These are phyloP conservation scores for Dexiosoma caninum DNA, from an alignment of 2,888 invertebrate genomes.

Conservation along the genomic window DNA sequence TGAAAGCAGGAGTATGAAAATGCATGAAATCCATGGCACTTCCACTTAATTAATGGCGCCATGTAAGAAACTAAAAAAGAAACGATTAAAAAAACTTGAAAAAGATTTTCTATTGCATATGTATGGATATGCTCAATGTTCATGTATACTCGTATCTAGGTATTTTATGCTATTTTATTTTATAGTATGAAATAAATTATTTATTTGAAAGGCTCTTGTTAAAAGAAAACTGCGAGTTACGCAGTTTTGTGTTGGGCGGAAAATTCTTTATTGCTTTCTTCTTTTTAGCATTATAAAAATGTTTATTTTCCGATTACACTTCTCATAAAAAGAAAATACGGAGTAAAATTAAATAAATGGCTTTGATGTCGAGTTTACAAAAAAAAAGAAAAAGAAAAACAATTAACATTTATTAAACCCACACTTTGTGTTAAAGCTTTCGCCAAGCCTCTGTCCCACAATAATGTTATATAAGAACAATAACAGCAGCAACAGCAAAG, in stretches of 20 bases:
- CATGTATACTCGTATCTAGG: no score
- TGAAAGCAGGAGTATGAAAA: no score
- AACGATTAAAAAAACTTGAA: no score
- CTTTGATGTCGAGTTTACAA: slow-evolving; percentile 28
- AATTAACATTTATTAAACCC: slow-evolving; percentile 26
- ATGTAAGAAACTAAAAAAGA: no score
- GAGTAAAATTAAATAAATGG: slow-evolving; percentile 29
- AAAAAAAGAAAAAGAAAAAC: not conserved
- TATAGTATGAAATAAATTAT: no score
- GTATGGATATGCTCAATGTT: no score
- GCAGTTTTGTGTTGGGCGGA: not conserved
- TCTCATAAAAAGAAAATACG: not conserved
- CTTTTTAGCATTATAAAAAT: not conserved
- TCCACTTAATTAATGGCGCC: no score
- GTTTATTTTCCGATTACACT: not conserved
- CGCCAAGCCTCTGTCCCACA: slow-evolving; percentile 30
- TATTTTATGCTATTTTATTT: no score
- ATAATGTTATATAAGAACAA: slow-evolving; percentile 12
- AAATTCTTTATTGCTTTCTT: not conserved
- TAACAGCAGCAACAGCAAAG: not conserved
- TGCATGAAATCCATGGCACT: no score
- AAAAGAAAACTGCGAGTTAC: no score
- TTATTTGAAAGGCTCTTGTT: no score
- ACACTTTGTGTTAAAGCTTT: not conserved
- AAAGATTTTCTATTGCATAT: no score